phyloP scores from a whole-genome alignment of 2,888 invertebrate genomes.

The Caenorhabditis macrosperma region DNA sequence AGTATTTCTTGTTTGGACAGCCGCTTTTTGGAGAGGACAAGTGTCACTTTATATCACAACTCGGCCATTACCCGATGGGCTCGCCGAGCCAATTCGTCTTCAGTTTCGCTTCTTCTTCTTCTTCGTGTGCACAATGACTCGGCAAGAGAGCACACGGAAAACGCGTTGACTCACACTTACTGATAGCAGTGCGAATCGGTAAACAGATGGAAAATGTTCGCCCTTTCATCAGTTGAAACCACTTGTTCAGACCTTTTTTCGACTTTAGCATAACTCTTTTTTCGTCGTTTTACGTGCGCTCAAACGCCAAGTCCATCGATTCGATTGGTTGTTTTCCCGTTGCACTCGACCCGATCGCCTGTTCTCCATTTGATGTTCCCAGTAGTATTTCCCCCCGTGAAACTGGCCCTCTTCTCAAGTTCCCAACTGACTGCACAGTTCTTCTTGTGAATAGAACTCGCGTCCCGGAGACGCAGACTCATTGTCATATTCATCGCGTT shows the following conservation, averaged over 20 bases:
- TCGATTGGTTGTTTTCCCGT: no score
- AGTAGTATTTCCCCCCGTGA: constrained; percentile 10
- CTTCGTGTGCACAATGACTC: no score
- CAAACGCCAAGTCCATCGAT: no score
- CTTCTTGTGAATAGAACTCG: neutral
- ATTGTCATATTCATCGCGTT: constrained; percentile 40
- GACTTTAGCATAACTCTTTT: no score
- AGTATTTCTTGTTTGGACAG: constrained; percentile 30
- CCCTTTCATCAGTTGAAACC: neutral
- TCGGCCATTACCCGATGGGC: neutral
- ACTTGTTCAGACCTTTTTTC: constrained; percentile 2
- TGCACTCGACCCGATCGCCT: no score
- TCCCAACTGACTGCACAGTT: constrained; percentile 44
- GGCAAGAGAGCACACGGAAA: constrained; percentile 30
- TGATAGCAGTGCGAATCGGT: constrained; percentile 29
- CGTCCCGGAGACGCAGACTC: constrained; percentile 29
- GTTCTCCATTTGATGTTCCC: neutral
- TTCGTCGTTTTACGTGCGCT: no score
- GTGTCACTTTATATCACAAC: neutral
- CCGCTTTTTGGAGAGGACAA: constrained; percentile 5
- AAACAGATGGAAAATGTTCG: constrained; percentile 27
- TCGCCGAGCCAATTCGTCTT: neutral
- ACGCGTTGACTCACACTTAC: constrained; percentile 22
- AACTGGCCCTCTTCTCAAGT: constrained; percentile 31
- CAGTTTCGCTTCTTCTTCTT: neutral